These are phyloP conservation scores for Aurelia coerulea DNA, from an alignment of 30 jellyfish, hydroid and myxozoan genomes.

Conservation along the genomic window DNA sequence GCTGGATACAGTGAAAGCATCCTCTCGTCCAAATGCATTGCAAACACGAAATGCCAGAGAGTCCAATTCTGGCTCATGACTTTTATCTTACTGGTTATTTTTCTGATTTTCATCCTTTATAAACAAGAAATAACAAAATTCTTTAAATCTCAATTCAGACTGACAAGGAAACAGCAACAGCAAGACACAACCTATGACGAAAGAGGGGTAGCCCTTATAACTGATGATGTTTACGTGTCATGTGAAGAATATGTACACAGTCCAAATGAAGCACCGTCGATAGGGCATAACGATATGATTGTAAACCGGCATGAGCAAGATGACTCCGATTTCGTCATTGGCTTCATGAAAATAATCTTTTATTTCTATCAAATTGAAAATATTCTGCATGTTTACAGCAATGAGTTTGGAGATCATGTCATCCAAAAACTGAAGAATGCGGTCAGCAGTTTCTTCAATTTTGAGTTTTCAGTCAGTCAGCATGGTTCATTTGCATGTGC, in stretches of 20 bases:
- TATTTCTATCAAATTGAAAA: slow-evolving; percentile 54
- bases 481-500: slow-evolving; percentile 14
- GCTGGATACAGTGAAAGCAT: neutral
- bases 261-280: neutral
- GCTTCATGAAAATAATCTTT: slow-evolving; percentile 34
- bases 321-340: neutral
- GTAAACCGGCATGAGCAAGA: neutral
- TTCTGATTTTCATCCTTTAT: neutral
- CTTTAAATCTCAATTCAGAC: neutral
- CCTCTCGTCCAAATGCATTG: neutral
- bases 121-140: neutral
- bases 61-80: neutral
- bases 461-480: neutral
- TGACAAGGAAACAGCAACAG: neutral
- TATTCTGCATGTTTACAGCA: neutral
- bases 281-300: neutral
- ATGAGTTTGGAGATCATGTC: neutral
- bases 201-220: neutral
- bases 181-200: neutral
- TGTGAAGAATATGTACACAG: too few species aligned
- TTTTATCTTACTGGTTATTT: neutral
- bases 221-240: neutral
- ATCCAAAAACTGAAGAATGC: neutral
- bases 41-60: neutral
- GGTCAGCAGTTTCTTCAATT: slow-evolving; percentile 26